Conservation (phyloP, 2,797 vertebrate genomes). For the Phoebastria nigripes region DNA sequence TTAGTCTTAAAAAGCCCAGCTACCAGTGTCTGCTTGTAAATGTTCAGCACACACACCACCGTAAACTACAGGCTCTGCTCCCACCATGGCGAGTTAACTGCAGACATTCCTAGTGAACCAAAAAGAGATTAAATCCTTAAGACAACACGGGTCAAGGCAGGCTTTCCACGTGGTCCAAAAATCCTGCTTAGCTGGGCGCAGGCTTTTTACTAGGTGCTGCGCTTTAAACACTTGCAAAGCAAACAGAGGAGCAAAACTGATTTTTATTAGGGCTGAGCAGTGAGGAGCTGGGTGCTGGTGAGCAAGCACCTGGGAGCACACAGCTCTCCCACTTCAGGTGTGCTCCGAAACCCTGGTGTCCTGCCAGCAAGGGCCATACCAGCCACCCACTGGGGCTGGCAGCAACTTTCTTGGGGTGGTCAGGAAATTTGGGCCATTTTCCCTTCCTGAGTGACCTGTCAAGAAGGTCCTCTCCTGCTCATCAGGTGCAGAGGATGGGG, state of each 20-base stretch:
- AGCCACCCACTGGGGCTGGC: background rate
- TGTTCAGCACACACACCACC: background rate
- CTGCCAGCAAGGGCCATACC: background rate
- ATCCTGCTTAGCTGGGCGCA: conserved; percentile 23
- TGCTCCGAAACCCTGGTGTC: background rate
- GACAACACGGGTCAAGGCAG: background rate
- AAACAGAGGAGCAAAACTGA: background rate
- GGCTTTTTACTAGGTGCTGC: conserved; percentile 42
- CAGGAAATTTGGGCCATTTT: background rate
- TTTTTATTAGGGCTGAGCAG: background rate
- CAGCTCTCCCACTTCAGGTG: background rate
- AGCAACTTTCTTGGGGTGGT: background rate
- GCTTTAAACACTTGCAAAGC: conserved; percentile 3
- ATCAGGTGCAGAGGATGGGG: background rate
- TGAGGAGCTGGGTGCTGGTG: background rate
- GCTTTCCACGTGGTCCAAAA: background rate
- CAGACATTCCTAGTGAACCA: conserved; percentile 34
- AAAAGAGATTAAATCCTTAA: conserved; percentile 47
- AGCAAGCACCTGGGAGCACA: background rate
- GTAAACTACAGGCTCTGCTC: conserved; percentile 16
- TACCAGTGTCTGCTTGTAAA: background rate
- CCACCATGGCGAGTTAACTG: background rate
- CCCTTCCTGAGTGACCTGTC: background rate
- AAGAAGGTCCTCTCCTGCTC: background rate
- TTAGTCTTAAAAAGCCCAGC: background rate